Percentiles rank a stretch among this genome's conserved stretches.
Evolutionary conservation across 2,888 invertebrate species (phyloP).

Genomic region (Coenonympha arcania): DNA sequence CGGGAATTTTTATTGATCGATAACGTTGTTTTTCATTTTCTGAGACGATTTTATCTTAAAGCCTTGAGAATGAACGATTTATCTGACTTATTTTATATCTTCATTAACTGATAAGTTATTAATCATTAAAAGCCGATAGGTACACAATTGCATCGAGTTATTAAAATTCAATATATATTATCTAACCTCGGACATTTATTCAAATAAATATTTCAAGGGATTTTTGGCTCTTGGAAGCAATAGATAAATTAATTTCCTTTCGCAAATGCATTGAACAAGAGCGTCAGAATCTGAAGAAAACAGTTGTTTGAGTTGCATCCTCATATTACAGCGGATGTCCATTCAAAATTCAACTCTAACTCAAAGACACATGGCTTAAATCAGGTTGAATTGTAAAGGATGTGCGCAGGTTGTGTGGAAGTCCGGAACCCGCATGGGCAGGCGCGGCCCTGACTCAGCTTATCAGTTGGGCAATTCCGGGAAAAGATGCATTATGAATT

Average conservation of each 20-base stretch:
- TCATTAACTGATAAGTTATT: not conserved
- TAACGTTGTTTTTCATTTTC: conserved; percentile 6
- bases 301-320: conserved; percentile 15
- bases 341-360: conserved; percentile 6
- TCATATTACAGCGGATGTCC: conserved; percentile 6
- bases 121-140: no score
- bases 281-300: conserved; percentile 12
- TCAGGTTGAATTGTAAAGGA: not conserved
- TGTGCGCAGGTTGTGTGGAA: conserved; percentile 34
- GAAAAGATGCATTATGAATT: conserved; percentile 2
- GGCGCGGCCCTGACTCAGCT: conserved; percentile 53
- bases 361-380: not conserved
- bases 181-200: no score
- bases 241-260: not conserved
- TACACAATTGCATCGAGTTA: no score
- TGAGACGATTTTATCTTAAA: conserved; percentile 10
- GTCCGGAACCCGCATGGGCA: conserved; percentile 55
- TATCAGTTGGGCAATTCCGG: conserved; percentile 38
- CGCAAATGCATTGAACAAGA: no score
- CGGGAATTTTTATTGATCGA: conserved; percentile 1
- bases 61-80: conserved; percentile 1
- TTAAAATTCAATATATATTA: no score
- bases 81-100: conserved; percentile 5
- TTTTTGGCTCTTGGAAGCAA: no score
- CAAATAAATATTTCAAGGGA: no score